These are phyloP conservation scores for Enteromius radiatus DNA, from an alignment of 2,797 vertebrate species.

Conservation along the genomic window DNA sequence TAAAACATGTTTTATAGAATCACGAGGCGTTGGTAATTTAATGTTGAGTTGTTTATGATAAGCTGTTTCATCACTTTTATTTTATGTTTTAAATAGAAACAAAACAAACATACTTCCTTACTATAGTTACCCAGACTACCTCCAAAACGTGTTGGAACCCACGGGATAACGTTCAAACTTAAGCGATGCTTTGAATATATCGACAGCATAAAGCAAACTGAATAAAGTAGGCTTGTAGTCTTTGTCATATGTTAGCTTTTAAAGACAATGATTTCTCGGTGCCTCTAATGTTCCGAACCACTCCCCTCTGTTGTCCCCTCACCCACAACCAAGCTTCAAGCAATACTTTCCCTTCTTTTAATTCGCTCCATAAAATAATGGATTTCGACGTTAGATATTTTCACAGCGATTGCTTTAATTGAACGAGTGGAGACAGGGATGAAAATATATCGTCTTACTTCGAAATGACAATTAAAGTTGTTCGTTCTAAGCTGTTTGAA, in stretches of 20 bases:
- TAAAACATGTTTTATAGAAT: neutral
- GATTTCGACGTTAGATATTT: constrained; percentile 3
- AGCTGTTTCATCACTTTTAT: constrained; percentile 3
- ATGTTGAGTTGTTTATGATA: neutral
- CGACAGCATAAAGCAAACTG: neutral
- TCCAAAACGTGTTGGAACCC: constrained; percentile 2
- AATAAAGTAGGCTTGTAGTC: constrained; percentile 29
- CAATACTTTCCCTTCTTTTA: constrained; percentile 28
- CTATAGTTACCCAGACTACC: constrained; percentile 10
- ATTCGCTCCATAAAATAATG: constrained; percentile 1
- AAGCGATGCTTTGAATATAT: constrained; percentile 8
- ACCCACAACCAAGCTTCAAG: constrained; percentile 28
- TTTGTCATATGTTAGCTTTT: constrained; percentile 38
- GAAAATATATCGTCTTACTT: neutral
- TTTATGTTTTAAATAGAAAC: neutral
- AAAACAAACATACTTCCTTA: constrained; percentile 7
- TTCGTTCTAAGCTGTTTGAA: neutral
- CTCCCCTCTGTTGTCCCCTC: constrained; percentile 45
- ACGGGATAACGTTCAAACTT: constrained; percentile 10
- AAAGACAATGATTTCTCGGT: constrained; percentile 41
- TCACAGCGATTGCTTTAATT: neutral
- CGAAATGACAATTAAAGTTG: neutral
- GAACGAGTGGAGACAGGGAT: neutral
- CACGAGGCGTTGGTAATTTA: neutral
- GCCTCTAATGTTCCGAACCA: constrained; percentile 38